Evolutionary conservation across 2,113 vertebrate genomes (phyloP), one percentile per base, ranked within the genome.

Genomic region (Stegastes partitus): DNA sequence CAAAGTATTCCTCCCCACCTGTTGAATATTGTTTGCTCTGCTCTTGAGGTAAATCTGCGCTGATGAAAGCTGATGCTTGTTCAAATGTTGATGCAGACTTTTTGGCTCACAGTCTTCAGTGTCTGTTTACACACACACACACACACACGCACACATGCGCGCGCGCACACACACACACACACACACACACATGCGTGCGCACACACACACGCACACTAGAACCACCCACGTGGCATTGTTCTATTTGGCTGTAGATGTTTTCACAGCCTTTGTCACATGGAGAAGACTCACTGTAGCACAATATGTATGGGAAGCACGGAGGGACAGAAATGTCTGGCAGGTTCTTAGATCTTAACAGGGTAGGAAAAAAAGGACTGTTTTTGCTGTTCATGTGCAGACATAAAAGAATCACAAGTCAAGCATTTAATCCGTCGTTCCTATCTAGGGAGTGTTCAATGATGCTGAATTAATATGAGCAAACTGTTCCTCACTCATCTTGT

Each of bases 221-320:
- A 68, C 87, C 88, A 90, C 91, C 87, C 90, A 92, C 72, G 61
- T 75, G 73, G 85, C 61, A 77, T 91, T 90, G 86, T 89, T 83
- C 81, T 79, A 3, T 65, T 64, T 64, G 42, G 44, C 58, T 26
- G 28, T 63, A 37, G 75, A 87, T 59, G 56, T 72, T 83, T 85
- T 66, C 87, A 86, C 74, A 79, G 64, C 56, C 68, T 80, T 91
- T 87, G 79, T 87, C 62, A 66, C 67, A 79, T 50, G 51, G 54
- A 61, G 49, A 69, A 82, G 59, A 58, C 74, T 68, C 39, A 19
- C 54, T 81, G 70, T 83, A 71, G 84, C 64, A 72, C 68, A 75
- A 74, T 85, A 73, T 82, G 73, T 88, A 91, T 85, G 87, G 84
- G 74, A 83, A 81, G 86, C 89, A 88, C 57, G 26, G 78, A 87